Evolutionary conservation across 2,113 vertebrate species (phyloP).

Genomic region (Camelus dromedarius): DNA sequence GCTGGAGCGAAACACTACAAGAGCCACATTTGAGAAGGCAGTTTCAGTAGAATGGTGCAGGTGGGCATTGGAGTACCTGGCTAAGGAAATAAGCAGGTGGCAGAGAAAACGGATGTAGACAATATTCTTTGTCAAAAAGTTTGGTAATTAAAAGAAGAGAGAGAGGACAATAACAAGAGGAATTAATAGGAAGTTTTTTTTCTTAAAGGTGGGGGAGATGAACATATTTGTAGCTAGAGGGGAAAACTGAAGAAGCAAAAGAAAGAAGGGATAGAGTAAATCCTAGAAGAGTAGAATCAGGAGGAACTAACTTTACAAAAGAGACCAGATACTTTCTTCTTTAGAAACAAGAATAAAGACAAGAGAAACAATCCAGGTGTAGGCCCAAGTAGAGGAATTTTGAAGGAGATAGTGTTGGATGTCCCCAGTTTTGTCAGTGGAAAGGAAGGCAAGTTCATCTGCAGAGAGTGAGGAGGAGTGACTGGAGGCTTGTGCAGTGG

Average conservation of each 20-base stretch:
- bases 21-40: not conserved
- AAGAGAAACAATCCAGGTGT: not conserved
- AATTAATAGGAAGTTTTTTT: not conserved
- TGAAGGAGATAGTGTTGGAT: not conserved
- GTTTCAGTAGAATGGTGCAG: not conserved
- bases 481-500: not conserved
- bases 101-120: not conserved
- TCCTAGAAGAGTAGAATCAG: not conserved
- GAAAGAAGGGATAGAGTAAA: not conserved
- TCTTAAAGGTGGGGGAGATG: not conserved
- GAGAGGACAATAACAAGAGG: not conserved
- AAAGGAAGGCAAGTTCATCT: not conserved
- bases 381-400: not conserved
- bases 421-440: not conserved
- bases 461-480: not conserved
- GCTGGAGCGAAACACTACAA: not conserved
- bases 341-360: not conserved
- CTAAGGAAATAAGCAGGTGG: not conserved
- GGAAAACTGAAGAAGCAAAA: not conserved
- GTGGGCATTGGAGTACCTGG: not conserved
- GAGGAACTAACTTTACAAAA: not conserved
- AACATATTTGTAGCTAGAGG: not conserved
- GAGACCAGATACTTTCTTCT: not conserved
- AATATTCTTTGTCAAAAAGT: not conserved
- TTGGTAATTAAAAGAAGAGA: conserved; percentile 27